Evolutionary conservation across 2,888 invertebrate species (phyloP).

Genomic region (Oligia fasciuncula): DNA sequence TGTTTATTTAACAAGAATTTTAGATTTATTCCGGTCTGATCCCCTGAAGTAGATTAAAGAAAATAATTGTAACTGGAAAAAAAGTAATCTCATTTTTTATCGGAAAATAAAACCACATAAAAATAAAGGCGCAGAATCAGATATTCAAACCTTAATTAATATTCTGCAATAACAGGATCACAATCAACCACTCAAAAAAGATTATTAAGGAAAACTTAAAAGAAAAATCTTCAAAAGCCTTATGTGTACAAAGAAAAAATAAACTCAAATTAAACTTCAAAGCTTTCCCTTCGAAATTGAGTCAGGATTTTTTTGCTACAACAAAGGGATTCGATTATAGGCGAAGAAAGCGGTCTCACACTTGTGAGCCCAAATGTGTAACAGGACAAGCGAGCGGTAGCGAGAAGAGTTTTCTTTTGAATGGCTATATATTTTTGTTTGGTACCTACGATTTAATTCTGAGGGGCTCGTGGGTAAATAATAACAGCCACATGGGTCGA

Average conservation of each 20-base stretch:
- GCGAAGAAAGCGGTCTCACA: constrained; percentile 64
- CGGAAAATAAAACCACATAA: neutral
- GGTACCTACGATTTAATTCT: neutral
- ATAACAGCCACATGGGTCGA: neutral
- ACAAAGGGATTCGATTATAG: constrained; percentile 77
- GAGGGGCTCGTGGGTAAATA: neutral
- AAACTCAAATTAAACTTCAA: constrained; percentile 73
- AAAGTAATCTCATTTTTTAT: neutral
- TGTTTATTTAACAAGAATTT: neutral
- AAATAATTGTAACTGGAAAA: neutral
- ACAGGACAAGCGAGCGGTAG: constrained; percentile 3
- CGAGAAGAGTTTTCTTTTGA: constrained; percentile 11
- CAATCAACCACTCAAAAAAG: constrained; percentile 60
- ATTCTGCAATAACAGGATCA: constrained; percentile 52
- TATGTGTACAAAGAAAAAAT: constrained; percentile 57
- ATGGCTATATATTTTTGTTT: constrained; percentile 35
- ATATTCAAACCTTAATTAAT: constrained; percentile 30
- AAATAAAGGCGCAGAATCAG: neutral
- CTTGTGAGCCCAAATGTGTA: constrained; percentile 55
- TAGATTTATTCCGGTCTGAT: no score
- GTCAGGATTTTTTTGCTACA: constrained; percentile 71
- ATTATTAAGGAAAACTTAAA: constrained; percentile 56
- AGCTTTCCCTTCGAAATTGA: constrained; percentile 71
- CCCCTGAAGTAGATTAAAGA: neutral
- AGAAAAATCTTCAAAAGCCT: constrained; percentile 63